Evolutionary conservation across 2,888 invertebrate genomes (phyloP).

Genomic region (Ypsolopha scabrella): DNA sequence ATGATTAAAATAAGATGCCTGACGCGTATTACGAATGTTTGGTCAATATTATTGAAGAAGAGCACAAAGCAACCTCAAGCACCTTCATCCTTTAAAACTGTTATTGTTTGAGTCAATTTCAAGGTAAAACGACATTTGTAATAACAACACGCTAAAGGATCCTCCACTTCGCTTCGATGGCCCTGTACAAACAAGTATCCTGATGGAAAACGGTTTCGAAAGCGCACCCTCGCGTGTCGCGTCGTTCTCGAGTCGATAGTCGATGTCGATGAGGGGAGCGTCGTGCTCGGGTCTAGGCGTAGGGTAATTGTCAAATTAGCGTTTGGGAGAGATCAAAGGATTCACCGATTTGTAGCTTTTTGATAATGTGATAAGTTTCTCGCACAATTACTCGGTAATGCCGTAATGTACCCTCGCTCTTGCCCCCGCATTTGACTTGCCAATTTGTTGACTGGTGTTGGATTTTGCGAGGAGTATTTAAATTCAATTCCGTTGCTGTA

Average conservation of each 20-base stretch:
- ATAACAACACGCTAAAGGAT: constrained; percentile 1
- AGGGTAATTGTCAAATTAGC: constrained; percentile 63
- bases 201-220: not conserved
- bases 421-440: constrained; percentile 1
- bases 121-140: constrained; percentile 1
- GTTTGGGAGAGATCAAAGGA: constrained; percentile 57
- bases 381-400: constrained; percentile 40
- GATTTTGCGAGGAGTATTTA: too few species aligned
- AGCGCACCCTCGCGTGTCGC: not conserved
- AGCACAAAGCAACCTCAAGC: too few species aligned
- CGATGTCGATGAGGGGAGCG: not conserved
- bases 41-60: too few species aligned
- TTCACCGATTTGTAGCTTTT: constrained; percentile 61
- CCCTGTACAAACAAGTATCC: not conserved
- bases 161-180: constrained; percentile 1
- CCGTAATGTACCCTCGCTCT: constrained; percentile 3
- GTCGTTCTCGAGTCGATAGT: constrained; percentile 1
- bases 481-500: too few species aligned
- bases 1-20: too few species aligned
- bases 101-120: constrained; percentile 1
- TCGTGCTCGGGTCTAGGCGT: constrained; percentile 3
- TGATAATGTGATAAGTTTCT: constrained; percentile 67
- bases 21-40: too few species aligned
- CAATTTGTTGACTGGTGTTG: not conserved
- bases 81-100: not conserved